Evolutionary conservation across 2,113 vertebrate species (phyloP), one percentile per base, ranked within the genome.

Genomic region (Entelurus aequoreus): DNA sequence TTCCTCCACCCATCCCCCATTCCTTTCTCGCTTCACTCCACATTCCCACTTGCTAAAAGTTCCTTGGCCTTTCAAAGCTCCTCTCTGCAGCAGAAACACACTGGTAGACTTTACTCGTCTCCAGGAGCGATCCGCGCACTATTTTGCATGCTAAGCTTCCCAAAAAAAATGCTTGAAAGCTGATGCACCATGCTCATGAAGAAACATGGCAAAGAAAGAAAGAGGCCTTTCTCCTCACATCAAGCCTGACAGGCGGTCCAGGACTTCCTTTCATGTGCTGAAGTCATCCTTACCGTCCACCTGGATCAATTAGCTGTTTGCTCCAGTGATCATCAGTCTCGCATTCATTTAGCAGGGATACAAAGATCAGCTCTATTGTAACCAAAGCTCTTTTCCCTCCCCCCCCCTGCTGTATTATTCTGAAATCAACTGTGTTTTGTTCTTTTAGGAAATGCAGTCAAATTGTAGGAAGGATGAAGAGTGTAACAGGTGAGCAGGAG

Each of bases 241-340:
- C 85, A 84, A 67, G 75, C 78, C 73, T 76, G 77, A 87, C 86
- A 79, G 78, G 82, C 67, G n/a, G 66, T 78, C 78, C 68, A 62
- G 19, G 80, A 62, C 74, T 66, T 77, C 68, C 85, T 86, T 89
- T 86, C 88, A 88, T 88, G 85, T 87, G 80, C 84, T 79, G 75
- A 86, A 86, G 82, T 89, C 86, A 86, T 88, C 86, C 81, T 78
- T 80, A 81, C 78, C 78, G 44, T 88, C 86, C 86, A 88, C 86
- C 87, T 87, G 89, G 84, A 86, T 88, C 83, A 89, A 90, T 87
- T 85, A 88, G 83, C 69, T 84, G 74, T 84, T 83, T 89, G 88
- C 87, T 89, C 84, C 84, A 87, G 69, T 87, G 87, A 62, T 68
- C 80, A 79, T 84, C 80, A 71, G 82, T 63, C 75, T 69, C 53